Percentiles rank a stretch among this genome's conserved stretches.
These are phyloP conservation scores for Perccottus glenii DNA, from an alignment of 2,113 vertebrate species.

Conservation along the genomic window DNA sequence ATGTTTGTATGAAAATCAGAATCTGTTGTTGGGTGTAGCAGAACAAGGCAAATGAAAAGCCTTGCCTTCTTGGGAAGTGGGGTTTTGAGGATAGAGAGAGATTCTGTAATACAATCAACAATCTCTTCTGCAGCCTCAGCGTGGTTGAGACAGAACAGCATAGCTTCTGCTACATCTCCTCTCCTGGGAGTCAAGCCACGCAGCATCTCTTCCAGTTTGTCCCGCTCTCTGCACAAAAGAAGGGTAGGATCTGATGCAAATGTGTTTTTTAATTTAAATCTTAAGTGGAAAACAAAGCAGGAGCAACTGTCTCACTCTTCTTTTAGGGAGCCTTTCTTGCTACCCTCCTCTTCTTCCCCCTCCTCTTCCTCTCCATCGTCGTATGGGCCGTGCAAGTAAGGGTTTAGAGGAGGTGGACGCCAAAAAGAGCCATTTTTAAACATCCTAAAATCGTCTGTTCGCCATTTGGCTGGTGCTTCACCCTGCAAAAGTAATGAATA, in stretches of 20 bases:
- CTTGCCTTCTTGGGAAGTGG: conserved; percentile 96
- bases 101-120: conserved; percentile 95
- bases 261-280: not conserved
- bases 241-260: not conserved
- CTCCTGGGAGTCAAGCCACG: conserved; percentile 91
- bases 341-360: conserved; percentile 85
- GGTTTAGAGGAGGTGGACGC: conserved; percentile 96
- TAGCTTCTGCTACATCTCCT: conserved; percentile 93
- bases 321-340: conserved; percentile 95
- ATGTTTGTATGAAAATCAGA: not conserved
- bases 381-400: conserved; percentile 93
- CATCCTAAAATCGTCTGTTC: conserved; percentile 96
- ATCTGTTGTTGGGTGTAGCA: not conserved
- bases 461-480: conserved; percentile 95
- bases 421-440: conserved; percentile 98
- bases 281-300: not conserved
- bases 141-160: conserved; percentile 96
- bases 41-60: too few species aligned
- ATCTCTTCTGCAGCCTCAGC: conserved; percentile 98
- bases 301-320: conserved; percentile 87
- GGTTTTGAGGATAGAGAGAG: conserved; percentile 96
- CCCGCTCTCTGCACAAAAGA: conserved; percentile 86
- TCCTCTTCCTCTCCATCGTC: conserved; percentile 92
- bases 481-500: conserved; percentile 76
- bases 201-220: conserved; percentile 95